These are phyloP conservation scores for Piprites chloris DNA, from an alignment of 2,113 vertebrate species.

Conservation along the genomic window DNA sequence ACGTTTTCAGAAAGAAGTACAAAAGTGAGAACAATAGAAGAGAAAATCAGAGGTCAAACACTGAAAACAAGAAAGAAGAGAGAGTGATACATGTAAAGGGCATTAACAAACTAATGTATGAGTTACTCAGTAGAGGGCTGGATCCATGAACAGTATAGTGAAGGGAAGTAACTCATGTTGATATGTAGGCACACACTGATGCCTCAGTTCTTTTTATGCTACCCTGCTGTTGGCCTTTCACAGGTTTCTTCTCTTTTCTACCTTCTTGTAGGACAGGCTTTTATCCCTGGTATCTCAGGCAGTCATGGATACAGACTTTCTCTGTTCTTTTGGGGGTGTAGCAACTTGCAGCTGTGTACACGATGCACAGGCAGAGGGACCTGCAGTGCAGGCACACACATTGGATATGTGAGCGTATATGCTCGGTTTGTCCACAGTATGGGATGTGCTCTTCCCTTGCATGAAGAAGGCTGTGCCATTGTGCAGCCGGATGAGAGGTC, in stretches of 20 bases:
- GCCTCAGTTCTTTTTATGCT: background rate
- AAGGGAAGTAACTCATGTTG: background rate
- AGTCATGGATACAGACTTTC: background rate
- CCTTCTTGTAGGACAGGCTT: background rate
- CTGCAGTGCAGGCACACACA: accelerated
- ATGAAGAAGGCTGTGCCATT: accelerated
- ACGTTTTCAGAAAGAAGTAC: background rate
- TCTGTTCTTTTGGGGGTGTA: background rate
- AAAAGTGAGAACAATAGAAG: background rate
- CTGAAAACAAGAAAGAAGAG: background rate
- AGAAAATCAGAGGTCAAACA: background rate
- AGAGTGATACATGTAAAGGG: background rate
- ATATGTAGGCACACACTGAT: background rate
- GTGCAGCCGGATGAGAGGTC: background rate
- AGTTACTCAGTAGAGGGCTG: background rate
- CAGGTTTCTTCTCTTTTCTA: background rate
- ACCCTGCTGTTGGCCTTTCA: background rate
- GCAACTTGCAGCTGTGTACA: background rate
- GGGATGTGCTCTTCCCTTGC: background rate
- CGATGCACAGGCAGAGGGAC: background rate
- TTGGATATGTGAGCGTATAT: accelerated
- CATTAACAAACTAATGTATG: background rate
- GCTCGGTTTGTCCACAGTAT: background rate
- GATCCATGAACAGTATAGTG: background rate
- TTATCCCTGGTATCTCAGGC: background rate